Evolutionary conservation across 2,888 invertebrate genomes (phyloP), one percentile per base, ranked within the genome.

Genomic region (Caenorhabditis sp.): DNA sequence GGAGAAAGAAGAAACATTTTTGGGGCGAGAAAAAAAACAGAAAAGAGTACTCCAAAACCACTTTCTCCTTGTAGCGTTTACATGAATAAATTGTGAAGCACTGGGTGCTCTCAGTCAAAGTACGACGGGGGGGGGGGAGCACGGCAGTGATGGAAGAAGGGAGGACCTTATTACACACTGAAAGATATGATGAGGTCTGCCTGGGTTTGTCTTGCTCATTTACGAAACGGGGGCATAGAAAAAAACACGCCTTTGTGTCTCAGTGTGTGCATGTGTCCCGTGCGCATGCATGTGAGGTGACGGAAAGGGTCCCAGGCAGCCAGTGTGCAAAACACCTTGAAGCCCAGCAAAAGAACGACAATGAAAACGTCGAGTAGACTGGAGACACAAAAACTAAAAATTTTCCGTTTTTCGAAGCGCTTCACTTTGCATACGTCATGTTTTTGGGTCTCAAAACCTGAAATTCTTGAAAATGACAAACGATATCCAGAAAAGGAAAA

Each of bases 41-140:
- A 51, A 60, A 76, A 47, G 69, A 62, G 77, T 77, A 64, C 67
- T 69, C 60, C 58, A 55, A 56, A 78, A 70, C 64, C 58, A 71
- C 65, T 65, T 60, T 65, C 44, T 53, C 44, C 67, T 72, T 72
- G 72, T 71, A 69, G 67, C 67, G 68, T 80, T 80, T 80, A 80
- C 72, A 80, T 80, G 79, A 80, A 80, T 80, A 80, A 71, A 71
- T 71, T 71, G 79, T 72, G 79, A 79, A 71, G 79, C 44, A 65
- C 56, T 65, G 74, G 58, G 58, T 28, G 60, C 60, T n/a, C n/a
- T 76, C 67, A 76, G 76, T 67, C 65, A 76, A 76, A 76, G 76
- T 67, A 67, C 76, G 67, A 58, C 67, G 50, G n/a, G n/a, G n/a
- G n/a, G n/a, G n/a, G n/a, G n/a, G n/a, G n/a, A n/a, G 40, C 64